These are phyloP conservation scores for Hemistola chrysoprasaria DNA, from an alignment of 2,888 invertebrate genomes.

Conservation along the genomic window DNA sequence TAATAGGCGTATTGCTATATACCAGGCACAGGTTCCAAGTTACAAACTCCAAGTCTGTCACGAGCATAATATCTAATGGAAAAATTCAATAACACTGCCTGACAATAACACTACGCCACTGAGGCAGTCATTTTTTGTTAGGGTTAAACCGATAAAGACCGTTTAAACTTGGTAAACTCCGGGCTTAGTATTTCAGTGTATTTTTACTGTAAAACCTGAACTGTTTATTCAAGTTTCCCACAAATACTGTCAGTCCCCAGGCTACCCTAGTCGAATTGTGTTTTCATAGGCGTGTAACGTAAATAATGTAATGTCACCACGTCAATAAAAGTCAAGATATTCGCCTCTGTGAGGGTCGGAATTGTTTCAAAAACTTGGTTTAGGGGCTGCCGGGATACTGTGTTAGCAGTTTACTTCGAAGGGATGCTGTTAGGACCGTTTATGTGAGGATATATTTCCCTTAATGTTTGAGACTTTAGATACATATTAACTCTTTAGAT, in stretches of 20 bases:
- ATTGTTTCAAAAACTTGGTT: slow-evolving; percentile 41
- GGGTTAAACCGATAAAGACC: no score
- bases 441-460: neutral
- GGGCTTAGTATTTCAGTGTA: no score
- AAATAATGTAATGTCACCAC: slow-evolving; percentile 35
- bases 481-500: no score
- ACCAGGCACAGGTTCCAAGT: no score
- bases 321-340: slow-evolving; percentile 39
- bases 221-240: slow-evolving; percentile 17
- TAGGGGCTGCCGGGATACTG: slow-evolving; percentile 11
- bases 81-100: no score
- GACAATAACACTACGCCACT: no score
- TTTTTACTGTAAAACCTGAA: neutral
- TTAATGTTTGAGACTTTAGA: no score
- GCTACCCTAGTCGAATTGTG: slow-evolving; percentile 18
- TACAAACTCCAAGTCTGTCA: no score
- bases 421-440: slow-evolving; percentile 1
- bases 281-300: slow-evolving; percentile 31
- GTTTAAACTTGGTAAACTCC: no score
- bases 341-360: slow-evolving; percentile 34
- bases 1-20: no score
- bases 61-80: no score
- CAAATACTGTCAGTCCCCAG: slow-evolving; percentile 9
- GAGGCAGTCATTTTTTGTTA: no score
- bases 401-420: slow-evolving; percentile 4